A percentile compares a stretch with the other conserved stretches of the same genome.
Evolutionary conservation across 2,113 vertebrate genomes (phyloP).

Genomic region (Galbula dea): DNA sequence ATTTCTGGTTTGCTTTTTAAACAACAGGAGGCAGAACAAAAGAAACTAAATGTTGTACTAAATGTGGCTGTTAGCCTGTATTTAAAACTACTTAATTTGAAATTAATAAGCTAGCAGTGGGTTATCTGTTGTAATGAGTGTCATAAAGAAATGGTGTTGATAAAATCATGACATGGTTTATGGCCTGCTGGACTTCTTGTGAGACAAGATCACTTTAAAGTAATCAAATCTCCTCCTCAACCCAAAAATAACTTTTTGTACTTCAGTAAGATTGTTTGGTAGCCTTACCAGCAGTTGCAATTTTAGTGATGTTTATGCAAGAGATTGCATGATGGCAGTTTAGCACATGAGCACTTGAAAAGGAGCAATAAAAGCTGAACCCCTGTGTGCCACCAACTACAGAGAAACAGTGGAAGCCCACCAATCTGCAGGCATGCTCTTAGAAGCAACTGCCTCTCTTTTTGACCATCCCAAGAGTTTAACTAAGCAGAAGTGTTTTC

Average conservation of each 20-base stretch:
- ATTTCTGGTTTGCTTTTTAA: not conserved
- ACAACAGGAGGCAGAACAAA: not conserved
- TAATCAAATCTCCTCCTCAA: not conserved
- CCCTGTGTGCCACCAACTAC: not conserved
- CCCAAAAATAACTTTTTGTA: not conserved
- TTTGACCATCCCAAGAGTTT: not conserved
- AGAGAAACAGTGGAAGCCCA: not conserved
- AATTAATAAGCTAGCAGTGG: not conserved
- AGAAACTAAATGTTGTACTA: not conserved
- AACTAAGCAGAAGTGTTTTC: not conserved
- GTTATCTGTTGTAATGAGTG: not conserved
- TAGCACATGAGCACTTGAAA: not conserved
- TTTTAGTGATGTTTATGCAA: not conserved
- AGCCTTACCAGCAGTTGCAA: not conserved
- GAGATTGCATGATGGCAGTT: not conserved
- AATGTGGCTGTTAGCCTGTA: not conserved
- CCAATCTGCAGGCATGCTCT: not conserved
- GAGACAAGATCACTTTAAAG: not conserved
- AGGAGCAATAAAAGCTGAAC: not conserved
- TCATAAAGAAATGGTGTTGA: not conserved
- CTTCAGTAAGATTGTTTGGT: not conserved
- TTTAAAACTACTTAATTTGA: not conserved
- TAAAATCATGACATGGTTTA: not conserved
- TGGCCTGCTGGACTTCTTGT: not conserved
- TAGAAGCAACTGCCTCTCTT: not conserved